Base-by-base conservation (phyloP, 2,797 vertebrate genomes). In the Phataginus tetradactyla region DNA sequence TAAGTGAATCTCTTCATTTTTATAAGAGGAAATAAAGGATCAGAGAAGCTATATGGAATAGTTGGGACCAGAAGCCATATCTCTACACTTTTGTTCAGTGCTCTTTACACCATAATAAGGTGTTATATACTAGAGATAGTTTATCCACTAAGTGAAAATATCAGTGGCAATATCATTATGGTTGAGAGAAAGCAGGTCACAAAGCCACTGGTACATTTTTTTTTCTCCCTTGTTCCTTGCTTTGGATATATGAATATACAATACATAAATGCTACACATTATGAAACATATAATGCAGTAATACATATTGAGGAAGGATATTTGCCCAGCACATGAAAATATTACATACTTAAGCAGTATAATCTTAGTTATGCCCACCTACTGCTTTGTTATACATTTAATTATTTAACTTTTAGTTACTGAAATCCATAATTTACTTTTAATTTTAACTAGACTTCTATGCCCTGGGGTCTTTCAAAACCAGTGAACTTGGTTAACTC, bases 361-460 rank as follows among this genome's bases (percentile, higher is more conserved):
- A 68, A 93, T 86, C 1, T 81, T 86, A 68, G n/a, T 85, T 94
- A 61, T 91, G 27, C 27, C 14, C 29, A 80, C 4, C 53, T 95
- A 86, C 61, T 45, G 49, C 34, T 89, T 93, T 89, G 55, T 29
- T 80, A 20, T 81, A 71, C 15, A 86, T 88, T 84, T 86, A 71
- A 71, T 93, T 72, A 61, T 94, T 91, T 95, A 91, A 78, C 45
- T 92, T 94, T 96, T 86, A 55, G 34, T 92, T 72, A 88, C n/a
- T 29, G 18, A 80, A 94, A 81, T 88, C 20, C 25, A 17, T 69
- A 88, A 89, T 89, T 96, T 69, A 85, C n/a, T 72, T 81, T 93
- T 83, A 75, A 92, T 69, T 94, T 96, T 72, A 94, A 92, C 66
- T 86, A 63, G 14, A 75, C 74, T 77, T 89, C 89, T 69, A 86